Conservation (phyloP, 2,797 vertebrate species). For the Pseudochromis fuscus region DNA sequence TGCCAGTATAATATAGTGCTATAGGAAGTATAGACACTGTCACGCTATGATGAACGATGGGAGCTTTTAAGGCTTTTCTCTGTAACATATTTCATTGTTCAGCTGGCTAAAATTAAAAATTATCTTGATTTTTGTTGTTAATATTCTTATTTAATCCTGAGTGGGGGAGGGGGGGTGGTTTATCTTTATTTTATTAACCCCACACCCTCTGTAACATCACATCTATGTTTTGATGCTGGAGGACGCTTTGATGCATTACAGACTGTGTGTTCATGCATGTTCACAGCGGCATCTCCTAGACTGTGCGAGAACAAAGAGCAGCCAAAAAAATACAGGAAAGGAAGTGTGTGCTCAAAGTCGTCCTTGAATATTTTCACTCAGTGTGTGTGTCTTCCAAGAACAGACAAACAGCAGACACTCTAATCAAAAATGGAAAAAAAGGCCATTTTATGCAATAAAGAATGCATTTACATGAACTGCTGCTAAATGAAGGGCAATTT, state of each 20-base stretch:
- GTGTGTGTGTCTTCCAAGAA: constrained; percentile 24
- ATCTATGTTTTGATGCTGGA: background rate
- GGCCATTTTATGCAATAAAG: constrained; percentile 37
- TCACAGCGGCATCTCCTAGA: constrained; percentile 3
- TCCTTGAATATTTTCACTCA: constrained; percentile 60
- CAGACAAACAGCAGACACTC: constrained; percentile 22
- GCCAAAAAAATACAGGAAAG: constrained; percentile 26
- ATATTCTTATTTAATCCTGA: background rate
- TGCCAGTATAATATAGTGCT: constrained; percentile 10
- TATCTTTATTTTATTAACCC: background rate
- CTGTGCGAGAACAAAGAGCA: constrained; percentile 56
- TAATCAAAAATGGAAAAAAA: constrained; percentile 38
- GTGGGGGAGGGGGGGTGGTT: background rate
- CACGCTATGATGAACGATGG: constrained; percentile 1
- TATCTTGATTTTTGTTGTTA: background rate
- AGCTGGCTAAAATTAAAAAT: background rate
- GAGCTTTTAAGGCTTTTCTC: background rate
- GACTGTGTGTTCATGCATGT: background rate
- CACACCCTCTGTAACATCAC: background rate
- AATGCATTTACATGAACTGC: constrained; percentile 34
- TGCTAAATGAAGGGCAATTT: constrained; percentile 31
- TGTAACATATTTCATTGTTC: background rate
- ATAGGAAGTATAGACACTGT: constrained; percentile 3
- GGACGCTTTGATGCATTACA: background rate
- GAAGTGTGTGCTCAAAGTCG: constrained; percentile 34